These are phyloP conservation scores for Chlorospingus semifuscus DNA, from an alignment of 2,797 vertebrate species.

Conservation along the genomic window DNA sequence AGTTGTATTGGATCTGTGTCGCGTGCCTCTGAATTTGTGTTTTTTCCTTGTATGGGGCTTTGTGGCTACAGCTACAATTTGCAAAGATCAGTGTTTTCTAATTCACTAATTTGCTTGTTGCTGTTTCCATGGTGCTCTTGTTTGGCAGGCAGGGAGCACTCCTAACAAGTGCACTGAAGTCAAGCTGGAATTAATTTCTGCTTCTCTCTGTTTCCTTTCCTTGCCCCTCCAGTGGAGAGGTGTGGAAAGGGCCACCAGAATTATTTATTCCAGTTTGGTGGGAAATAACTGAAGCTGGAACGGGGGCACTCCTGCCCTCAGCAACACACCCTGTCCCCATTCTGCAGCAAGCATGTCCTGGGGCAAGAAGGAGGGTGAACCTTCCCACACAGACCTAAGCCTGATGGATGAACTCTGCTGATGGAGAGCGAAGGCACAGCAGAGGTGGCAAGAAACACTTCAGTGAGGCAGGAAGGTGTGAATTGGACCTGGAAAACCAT, in stretches of 20 bases:
- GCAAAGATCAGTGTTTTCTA: conserved; percentile 40
- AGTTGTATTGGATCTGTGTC: not conserved
- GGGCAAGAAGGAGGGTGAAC: not conserved
- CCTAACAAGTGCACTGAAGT: not conserved
- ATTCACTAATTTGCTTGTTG: conserved; percentile 53
- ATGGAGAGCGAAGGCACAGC: not conserved
- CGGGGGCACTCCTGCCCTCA: not conserved
- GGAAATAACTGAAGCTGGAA: not conserved
- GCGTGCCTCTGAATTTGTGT: not conserved
- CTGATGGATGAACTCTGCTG: not conserved
- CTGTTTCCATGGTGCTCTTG: conserved; percentile 54
- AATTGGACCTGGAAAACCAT: not conserved
- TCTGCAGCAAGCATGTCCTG: not conserved
- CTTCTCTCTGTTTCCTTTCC: not conserved
- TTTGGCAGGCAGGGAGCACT: conserved; percentile 14
- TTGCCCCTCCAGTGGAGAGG: not conserved
- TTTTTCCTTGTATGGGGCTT: conserved; percentile 23
- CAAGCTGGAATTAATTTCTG: conserved; percentile 26
- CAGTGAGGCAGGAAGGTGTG: not conserved
- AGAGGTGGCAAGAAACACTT: not conserved
- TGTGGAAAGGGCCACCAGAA: not conserved
- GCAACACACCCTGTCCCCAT: not conserved
- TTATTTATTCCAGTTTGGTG: not conserved
- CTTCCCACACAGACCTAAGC: rapidly evolving
- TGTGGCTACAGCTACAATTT: not conserved